A percentile compares a stretch with the other conserved stretches of the same genome.
Conservation (phyloP, 2,797 vertebrate genomes). For the Oceanodroma leucorhoa region DNA sequence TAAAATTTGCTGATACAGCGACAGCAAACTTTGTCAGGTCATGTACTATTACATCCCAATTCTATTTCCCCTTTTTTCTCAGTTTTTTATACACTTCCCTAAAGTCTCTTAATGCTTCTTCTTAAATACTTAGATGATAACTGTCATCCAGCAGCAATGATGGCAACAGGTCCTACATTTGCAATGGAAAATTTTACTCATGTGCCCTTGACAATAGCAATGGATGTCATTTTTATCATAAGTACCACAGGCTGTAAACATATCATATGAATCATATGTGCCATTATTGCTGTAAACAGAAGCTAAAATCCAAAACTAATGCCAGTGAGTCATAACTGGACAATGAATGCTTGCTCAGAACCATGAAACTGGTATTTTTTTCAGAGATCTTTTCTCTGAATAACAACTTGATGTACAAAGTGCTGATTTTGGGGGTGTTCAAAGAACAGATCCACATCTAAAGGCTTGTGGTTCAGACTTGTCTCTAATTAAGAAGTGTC, state of each 20-base stretch:
- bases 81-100: not conserved
- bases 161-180: not conserved
- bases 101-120: not conserved
- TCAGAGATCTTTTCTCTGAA: not conserved
- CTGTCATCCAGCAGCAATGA: not conserved
- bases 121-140: not conserved
- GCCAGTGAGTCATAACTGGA: not conserved
- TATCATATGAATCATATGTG: not conserved
- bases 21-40: not conserved
- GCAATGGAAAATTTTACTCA: not conserved
- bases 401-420: not conserved
- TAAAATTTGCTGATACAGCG: not conserved
- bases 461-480: slow-evolving; percentile 27
- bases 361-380: not conserved
- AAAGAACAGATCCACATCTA: slow-evolving; percentile 55
- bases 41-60: not conserved
- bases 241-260: not conserved
- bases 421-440: slow-evolving; percentile 48
- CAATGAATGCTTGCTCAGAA: not conserved
- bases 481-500: slow-evolving; percentile 66
- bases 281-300: not conserved
- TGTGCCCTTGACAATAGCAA: not conserved
- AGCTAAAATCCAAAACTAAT: not conserved
- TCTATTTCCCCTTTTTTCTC: not conserved
- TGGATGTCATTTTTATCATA: not conserved